These are phyloP conservation scores for Folsomia manolachei DNA, from an alignment of 2,888 invertebrate genomes.

Conservation along the genomic window DNA sequence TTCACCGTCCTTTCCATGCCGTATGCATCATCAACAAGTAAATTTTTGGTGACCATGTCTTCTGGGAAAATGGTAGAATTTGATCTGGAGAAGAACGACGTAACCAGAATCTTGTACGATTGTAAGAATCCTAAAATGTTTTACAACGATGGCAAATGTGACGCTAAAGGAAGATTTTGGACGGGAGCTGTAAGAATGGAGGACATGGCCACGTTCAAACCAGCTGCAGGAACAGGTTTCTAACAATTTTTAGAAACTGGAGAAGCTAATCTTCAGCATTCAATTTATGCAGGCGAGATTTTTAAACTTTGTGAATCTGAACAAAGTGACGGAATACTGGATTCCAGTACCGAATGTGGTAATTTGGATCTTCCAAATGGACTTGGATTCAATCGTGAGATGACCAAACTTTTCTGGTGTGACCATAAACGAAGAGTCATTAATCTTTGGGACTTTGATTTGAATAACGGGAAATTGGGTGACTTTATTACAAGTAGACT, in stretches of 20 bases:
- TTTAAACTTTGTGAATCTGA: not conserved
- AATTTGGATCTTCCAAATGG: not conserved
- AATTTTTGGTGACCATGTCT: not conserved
- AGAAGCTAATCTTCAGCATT: not conserved
- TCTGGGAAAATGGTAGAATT: not conserved
- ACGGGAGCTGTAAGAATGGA: not conserved
- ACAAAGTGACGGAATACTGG: not conserved
- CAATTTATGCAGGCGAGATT: not conserved
- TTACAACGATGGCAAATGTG: constrained; percentile 13
- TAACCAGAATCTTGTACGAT: not conserved
- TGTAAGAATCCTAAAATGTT: not conserved
- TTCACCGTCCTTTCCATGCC: not conserved
- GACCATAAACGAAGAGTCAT: not conserved
- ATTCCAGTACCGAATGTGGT: not conserved
- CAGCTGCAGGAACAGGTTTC: not conserved
- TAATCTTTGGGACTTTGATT: not conserved
- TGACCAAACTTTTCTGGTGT: not conserved
- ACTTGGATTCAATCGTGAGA: not conserved
- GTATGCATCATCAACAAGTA: not conserved
- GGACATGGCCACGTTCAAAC: not conserved
- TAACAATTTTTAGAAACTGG: not conserved
- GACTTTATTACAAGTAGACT: not conserved
- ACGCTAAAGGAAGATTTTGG: constrained; percentile 3
- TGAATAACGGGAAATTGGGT: not conserved
- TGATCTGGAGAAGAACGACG: not conserved